These are phyloP conservation scores for Eurystomus gularis DNA, from an alignment of 2,113 vertebrate species.

Conservation along the genomic window DNA sequence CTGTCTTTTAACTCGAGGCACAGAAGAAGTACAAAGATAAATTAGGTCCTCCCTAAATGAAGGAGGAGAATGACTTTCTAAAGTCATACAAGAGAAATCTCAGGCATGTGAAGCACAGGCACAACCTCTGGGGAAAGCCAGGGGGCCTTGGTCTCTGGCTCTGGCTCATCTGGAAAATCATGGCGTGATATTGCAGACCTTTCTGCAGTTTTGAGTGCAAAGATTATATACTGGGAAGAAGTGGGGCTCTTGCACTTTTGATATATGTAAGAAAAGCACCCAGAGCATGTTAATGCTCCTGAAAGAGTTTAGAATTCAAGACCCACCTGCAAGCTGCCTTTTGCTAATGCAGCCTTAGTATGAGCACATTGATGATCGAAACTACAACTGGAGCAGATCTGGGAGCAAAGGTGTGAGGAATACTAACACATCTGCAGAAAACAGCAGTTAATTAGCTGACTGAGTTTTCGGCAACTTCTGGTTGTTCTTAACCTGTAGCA, in stretches of 20 bases:
- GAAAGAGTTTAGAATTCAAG: background rate
- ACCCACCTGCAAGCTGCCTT: background rate
- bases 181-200: background rate
- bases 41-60: background rate
- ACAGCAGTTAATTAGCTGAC: slow-evolving; percentile 7
- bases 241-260: background rate
- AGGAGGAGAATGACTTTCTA: background rate
- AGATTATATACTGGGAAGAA: background rate
- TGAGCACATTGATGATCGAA: background rate
- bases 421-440: background rate
- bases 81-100: background rate
- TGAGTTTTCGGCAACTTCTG: background rate
- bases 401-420: slow-evolving; percentile 5
- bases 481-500: background rate
- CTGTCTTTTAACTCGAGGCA: background rate
- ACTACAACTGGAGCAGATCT: background rate
- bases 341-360: background rate
- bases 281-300: background rate
- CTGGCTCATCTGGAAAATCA: background rate
- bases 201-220: background rate
- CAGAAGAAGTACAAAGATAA: background rate
- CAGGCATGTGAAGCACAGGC: background rate
- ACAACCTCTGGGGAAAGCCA: background rate
- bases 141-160: background rate
- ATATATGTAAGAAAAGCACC: background rate